Evolutionary conservation across 2,113 vertebrate species (phyloP), one percentile per base, ranked within the genome.

Genomic region (Gymnogyps californianus): DNA sequence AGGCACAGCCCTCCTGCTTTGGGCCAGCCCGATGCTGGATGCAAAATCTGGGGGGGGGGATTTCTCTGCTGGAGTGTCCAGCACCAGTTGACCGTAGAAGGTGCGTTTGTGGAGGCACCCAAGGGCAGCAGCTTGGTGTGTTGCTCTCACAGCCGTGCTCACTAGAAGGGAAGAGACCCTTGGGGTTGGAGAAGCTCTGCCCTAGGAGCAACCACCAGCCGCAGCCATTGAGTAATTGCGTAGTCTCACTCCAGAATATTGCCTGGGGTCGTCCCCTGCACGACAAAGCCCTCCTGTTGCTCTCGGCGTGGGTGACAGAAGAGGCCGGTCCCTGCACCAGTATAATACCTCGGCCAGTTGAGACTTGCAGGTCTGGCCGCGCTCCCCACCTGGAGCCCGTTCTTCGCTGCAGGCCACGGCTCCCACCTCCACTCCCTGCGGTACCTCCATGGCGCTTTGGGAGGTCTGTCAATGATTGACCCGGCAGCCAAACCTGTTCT

Each of bases 401-500:
- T 84, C 20, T 38, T 38, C 5, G 4, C 59, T 64, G 64, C 82
- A 89, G 58, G 51, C 42, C 51, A 13, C 1, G 0, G 36, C 32
- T 93, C 75, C 75, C 51, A 58, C 40, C 67, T 92, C 80, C 2
- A 1, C 85, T 81, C 65, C 77, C 62, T 2, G 22, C 0, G 1
- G 44, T 31, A 19, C 38, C 72, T 38, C 69, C 31, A 3, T 2
- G 0, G 31, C 0, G 0, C 80, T 61, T 51, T 65, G 64, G 57
- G 83, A 92, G 74, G 26, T 77, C 94, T 96, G 87, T 88, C 78
- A 96, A 94, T 94, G 67, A 94, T 95, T 96, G 95, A 90, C 82
- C 78, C 16, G 58, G 87, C 85, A 74, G 89, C 87, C 94, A 94
- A 96, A 96, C 95, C 91, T 90, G 95, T 95, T 96, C 87, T 86